These are phyloP conservation scores for Clupea harengus DNA, from an alignment of 2,113 vertebrate genomes.

Conservation along the genomic window DNA sequence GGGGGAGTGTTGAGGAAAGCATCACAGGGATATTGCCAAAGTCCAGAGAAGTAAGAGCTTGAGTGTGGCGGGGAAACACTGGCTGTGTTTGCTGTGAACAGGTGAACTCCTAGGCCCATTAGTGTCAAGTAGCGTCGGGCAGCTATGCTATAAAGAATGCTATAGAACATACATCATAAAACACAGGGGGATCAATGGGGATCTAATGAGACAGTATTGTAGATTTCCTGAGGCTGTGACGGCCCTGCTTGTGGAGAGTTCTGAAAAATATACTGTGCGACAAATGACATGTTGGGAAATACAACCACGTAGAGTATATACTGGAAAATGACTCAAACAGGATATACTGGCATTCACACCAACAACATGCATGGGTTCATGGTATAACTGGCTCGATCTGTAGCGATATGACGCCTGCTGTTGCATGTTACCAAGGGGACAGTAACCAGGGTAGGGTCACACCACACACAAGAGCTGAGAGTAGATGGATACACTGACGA, in stretches of 20 bases:
- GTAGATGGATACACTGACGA: background rate
- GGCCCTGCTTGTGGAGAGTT: too few relatives aligned
- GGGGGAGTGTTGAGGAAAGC: slow-evolving; percentile 26
- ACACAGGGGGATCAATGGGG: background rate
- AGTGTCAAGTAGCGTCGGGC: background rate
- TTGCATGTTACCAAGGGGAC: slow-evolving; percentile 55
- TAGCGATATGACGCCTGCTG: background rate
- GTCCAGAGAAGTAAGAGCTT: slow-evolving; percentile 7
- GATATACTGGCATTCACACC: background rate
- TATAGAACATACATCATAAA: background rate
- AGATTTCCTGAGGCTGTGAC: too few relatives aligned
- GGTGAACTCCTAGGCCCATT: background rate
- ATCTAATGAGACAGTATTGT: too few relatives aligned
- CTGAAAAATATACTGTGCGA: too few relatives aligned
- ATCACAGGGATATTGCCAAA: slow-evolving; percentile 22
- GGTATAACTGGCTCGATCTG: background rate
- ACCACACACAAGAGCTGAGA: slow-evolving; percentile 17
- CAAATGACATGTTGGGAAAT: too few relatives aligned
- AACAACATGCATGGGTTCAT: background rate
- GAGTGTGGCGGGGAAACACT: background rate
- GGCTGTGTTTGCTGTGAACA: background rate
- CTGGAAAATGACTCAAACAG: too few relatives aligned
- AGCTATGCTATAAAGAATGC: background rate
- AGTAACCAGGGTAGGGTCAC: slow-evolving; percentile 49
- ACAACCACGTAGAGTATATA: too few relatives aligned